Evolutionary conservation across 2,113 vertebrate genomes (phyloP).

Genomic region (Scomber colias): DNA sequence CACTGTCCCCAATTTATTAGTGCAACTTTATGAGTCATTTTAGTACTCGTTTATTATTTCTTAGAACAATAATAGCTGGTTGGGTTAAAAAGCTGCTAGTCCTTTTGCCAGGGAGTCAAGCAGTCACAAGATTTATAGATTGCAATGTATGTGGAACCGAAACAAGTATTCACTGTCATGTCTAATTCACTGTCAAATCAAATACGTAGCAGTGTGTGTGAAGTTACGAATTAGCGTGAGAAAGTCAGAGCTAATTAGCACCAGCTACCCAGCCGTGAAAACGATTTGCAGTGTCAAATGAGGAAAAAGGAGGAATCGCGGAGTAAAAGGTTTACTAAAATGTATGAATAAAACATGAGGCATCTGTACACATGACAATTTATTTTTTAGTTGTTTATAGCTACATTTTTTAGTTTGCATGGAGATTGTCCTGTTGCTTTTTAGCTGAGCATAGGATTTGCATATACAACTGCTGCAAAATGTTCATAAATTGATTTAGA

Average conservation of each 20-base stretch:
- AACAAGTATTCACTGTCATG: neutral
- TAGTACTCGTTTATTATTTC: too few species aligned
- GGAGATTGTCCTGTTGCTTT: neutral
- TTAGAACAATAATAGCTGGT: too few species aligned
- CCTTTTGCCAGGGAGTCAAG: too few species aligned
- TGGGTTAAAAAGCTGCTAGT: too few species aligned
- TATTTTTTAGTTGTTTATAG: neutral
- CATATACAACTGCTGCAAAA: too few species aligned
- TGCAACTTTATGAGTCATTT: too few species aligned
- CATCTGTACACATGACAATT: neutral
- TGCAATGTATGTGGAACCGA: neutral
- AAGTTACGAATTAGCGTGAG: neutral
- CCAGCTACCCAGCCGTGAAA: slow-evolving; percentile 50
- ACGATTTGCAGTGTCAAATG: slow-evolving; percentile 2
- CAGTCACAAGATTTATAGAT: neutral
- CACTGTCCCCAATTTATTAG: too few species aligned
- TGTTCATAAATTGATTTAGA: neutral
- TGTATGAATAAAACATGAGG: slow-evolving; percentile 21
- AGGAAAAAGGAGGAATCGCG: neutral
- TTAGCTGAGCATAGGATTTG: neutral
- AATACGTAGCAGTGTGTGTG: neutral
- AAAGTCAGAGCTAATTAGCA: slow-evolving; percentile 31
- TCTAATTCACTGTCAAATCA: slow-evolving; percentile 7
- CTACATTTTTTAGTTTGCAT: neutral
- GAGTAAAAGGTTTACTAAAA: neutral